Evolutionary conservation across 2,113 vertebrate species (phyloP).

Genomic region (Chaetura pelagica): DNA sequence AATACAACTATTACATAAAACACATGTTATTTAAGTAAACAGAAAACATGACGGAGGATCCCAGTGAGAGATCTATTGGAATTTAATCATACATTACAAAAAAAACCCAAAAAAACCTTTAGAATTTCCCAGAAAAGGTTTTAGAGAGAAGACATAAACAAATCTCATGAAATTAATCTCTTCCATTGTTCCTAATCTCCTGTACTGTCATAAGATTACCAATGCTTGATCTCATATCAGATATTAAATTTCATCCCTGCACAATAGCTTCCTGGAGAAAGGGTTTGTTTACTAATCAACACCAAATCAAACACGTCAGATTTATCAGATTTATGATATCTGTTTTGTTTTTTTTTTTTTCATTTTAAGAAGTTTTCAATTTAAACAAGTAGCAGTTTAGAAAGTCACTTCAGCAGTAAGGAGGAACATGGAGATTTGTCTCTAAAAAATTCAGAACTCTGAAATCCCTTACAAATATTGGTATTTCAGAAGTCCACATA

Average conservation of each 20-base stretch:
- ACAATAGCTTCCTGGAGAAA: not conserved
- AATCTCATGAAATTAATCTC: slow-evolving; percentile 87
- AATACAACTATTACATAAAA: not conserved
- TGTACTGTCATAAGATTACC: slow-evolving; percentile 84
- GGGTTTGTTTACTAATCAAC: not conserved
- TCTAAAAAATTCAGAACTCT: not conserved
- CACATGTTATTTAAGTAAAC: slow-evolving; percentile 38
- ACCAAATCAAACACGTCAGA: not conserved
- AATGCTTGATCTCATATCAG: slow-evolving; percentile 80
- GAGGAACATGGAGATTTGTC: not conserved
- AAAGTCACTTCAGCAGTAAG: not conserved
- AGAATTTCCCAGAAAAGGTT: slow-evolving; percentile 79
- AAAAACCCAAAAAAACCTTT: not conserved
- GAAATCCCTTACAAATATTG: not conserved
- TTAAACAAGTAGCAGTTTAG: not conserved
- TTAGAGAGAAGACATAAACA: slow-evolving; percentile 81
- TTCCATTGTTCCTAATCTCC: slow-evolving; percentile 82
- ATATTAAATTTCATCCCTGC: slow-evolving; percentile 78
- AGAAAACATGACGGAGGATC: slow-evolving; percentile 8
- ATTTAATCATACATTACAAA: slow-evolving; percentile 69
- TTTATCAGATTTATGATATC: not conserved
- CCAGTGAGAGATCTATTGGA: not conserved
- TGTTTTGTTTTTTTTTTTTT: not conserved
- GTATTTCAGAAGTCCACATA: not conserved
- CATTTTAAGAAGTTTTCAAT: not conserved